Base-by-base conservation (phyloP, 2,888 invertebrate genomes). In the Drosophila leonis region DNA sequence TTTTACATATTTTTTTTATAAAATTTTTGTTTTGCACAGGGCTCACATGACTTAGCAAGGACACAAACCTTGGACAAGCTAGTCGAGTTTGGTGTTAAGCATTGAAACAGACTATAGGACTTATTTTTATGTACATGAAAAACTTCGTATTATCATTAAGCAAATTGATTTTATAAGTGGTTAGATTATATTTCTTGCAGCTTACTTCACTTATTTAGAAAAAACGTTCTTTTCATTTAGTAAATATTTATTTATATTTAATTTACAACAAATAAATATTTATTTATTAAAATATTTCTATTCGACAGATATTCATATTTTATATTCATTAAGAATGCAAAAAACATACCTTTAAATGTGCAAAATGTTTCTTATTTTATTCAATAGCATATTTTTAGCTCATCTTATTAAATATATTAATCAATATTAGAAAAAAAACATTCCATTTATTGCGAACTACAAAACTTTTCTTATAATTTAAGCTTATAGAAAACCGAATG, bases 61-160 rank as follows among this genome's bases (percentile, higher is more conserved):
- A 75, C 75, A 62, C 75, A 29, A 70, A 75, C 74, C 74, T 15
- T 0, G 0, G 1, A 0, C 29, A 12, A 37, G 20, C 13, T n/a
- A n/a, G 29, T 9, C 4, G 4, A 13, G 4, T 55, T 29, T 29
- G n/a, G 12, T 39, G 37, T 27, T 15, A 37, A 52, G 0, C 24
- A 52, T 15, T 15, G 12, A 24, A 27, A 4, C n/a, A 13, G 5
- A 42, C 24, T 15, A 39, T n/a, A n/a, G 3, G n/a, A 39, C 12
- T n/a, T n/a, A n/a, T n/a, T n/a, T n/a, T n/a, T n/a, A n/a, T n/a
- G n/a, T n/a, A n/a, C n/a, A n/a, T n/a, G n/a, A n/a, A n/a, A n/a
- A n/a, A n/a, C n/a, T n/a, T n/a, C 15, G 35, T 35, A 35, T 6
- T 35, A 15, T 6, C 2, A 2, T 15, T 37, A 37, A 24, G 4